phyloP scores from a whole-genome alignment of 2,797 vertebrate species.

The Arnoldichthys spilopterus region DNA sequence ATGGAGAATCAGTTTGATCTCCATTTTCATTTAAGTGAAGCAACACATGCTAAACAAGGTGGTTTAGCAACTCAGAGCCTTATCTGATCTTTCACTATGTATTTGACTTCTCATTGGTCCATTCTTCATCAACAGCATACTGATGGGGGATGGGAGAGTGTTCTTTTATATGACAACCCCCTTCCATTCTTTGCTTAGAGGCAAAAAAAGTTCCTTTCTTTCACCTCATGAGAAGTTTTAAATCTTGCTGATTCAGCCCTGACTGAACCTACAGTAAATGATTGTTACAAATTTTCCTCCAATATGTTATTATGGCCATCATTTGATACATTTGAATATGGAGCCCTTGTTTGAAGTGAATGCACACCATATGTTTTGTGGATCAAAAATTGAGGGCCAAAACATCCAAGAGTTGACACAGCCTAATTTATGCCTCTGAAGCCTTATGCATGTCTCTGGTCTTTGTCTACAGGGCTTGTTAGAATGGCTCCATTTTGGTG shows the following conservation, averaged over 20 bases:
- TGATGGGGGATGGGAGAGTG: background rate
- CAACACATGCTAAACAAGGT: constrained; percentile 2
- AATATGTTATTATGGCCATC: constrained; percentile 68
- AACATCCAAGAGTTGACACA: constrained; percentile 65
- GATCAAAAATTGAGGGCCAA: constrained; percentile 72
- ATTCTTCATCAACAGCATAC: constrained; percentile 4
- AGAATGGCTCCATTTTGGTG: constrained; percentile 42
- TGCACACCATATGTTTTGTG: constrained; percentile 77
- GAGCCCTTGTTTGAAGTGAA: constrained; percentile 71
- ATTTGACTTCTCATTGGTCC: background rate
- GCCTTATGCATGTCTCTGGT: constrained; percentile 61
- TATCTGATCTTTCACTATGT: constrained; percentile 44
- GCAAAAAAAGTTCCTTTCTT: background rate
- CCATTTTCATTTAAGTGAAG: constrained; percentile 41
- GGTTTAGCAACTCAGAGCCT: constrained; percentile 30
- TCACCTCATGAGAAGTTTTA: background rate
- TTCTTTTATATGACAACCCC: background rate
- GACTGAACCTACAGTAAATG: constrained; percentile 53
- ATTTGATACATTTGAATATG: constrained; percentile 74
- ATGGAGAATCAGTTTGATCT: constrained; percentile 40
- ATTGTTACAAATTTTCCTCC: constrained; percentile 55
- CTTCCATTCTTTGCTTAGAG: background rate
- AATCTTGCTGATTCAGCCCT: constrained; percentile 53
- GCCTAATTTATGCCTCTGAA: constrained; percentile 70
- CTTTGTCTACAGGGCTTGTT: constrained; percentile 42